Evolutionary conservation across 2,797 vertebrate genomes (phyloP).

Genomic region (Vespertilio murinus): DNA sequence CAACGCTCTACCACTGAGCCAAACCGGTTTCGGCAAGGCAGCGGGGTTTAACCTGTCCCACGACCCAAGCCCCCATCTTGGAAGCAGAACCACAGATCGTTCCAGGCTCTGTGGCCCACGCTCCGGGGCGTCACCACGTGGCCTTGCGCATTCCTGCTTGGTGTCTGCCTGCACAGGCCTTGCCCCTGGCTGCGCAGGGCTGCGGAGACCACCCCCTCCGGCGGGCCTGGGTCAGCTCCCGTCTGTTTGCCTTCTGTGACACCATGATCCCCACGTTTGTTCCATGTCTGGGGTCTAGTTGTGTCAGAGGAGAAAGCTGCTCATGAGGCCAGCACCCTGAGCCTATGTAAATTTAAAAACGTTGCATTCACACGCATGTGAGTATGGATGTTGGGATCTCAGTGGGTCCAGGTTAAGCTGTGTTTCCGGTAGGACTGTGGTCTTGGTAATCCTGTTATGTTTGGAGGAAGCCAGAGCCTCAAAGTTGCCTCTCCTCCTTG

Average conservation of each 20-base stretch:
- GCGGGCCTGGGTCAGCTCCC: neutral
- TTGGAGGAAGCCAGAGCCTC: neutral
- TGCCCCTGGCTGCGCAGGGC: neutral
- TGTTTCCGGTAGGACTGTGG: neutral
- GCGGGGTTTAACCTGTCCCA: neutral
- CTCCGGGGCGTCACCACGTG: rapidly evolving
- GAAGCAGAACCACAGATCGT: neutral
- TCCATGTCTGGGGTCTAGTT: neutral
- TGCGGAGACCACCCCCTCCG: neutral
- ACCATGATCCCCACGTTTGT: neutral
- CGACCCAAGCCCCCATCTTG: neutral
- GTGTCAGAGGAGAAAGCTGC: neutral
- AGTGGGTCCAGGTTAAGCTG: neutral
- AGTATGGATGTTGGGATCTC: neutral
- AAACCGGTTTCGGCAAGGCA: too few species aligned
- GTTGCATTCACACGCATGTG: rapidly evolving
- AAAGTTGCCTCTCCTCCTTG: neutral
- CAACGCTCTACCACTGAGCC: too few species aligned
- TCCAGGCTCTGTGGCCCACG: neutral
- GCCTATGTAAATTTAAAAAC: neutral
- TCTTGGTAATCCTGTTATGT: neutral
- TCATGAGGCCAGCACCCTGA: neutral
- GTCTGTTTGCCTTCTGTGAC: neutral
- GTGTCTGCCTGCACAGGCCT: neutral
- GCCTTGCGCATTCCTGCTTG: neutral